Evolutionary conservation across 2,888 invertebrate species (phyloP).

Genomic region (Tenthredo amoena): DNA sequence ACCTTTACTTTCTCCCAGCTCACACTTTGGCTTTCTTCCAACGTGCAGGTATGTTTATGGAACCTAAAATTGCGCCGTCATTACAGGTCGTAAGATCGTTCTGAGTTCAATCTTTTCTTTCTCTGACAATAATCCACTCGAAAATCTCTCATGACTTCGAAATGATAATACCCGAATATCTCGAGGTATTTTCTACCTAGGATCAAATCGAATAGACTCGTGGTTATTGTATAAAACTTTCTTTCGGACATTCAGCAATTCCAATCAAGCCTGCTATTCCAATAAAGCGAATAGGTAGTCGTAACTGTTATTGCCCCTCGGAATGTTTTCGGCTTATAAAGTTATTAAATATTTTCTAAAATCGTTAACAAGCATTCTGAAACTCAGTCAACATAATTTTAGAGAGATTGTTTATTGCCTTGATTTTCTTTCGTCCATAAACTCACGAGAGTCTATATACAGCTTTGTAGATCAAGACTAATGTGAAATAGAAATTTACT

Average conservation of each 20-base stretch:
- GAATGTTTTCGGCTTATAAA: background rate
- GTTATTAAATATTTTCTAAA: conserved; percentile 1
- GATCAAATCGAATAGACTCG: background rate
- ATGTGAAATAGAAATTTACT: conserved; percentile 30
- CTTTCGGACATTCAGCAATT: conserved; percentile 13
- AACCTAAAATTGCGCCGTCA: background rate
- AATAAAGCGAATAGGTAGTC: background rate
- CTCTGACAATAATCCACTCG: background rate
- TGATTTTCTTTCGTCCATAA: background rate
- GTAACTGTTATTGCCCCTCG: conserved; percentile 5
- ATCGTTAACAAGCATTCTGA: background rate
- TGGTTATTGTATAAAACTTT: background rate
- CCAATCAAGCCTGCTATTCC: background rate
- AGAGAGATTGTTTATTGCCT: background rate
- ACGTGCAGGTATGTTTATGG: conserved; percentile 1
- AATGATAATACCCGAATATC: background rate
- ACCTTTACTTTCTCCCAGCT: conserved; percentile 65
- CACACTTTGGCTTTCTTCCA: conserved; percentile 28
- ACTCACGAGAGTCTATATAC: background rate
- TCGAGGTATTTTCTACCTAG: background rate
- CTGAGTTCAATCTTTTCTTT: background rate
- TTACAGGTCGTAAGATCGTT: background rate
- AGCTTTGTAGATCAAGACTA: background rate
- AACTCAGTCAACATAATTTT: background rate
- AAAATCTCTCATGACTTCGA: background rate